phyloP scores from a whole-genome alignment of 2,888 invertebrate species.

The Sclerodermus sp. region DNA sequence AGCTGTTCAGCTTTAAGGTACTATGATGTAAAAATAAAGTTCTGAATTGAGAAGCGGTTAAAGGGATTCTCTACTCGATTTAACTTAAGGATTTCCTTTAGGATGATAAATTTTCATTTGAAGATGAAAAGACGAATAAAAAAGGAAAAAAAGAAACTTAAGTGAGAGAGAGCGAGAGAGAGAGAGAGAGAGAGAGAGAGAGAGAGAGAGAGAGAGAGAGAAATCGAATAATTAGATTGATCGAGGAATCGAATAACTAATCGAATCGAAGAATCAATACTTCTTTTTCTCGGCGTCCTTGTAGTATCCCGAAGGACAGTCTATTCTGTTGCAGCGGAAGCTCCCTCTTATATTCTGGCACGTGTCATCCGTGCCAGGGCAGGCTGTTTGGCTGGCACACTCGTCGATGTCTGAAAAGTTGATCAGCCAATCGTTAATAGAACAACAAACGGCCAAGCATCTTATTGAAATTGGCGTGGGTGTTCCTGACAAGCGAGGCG shows the following conservation, averaged over 20 bases:
- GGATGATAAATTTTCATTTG: neutral
- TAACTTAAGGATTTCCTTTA: neutral
- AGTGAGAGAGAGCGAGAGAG: no score
- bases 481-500: neutral
- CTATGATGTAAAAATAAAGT: no score
- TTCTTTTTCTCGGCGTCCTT: slow-evolving; percentile 78
- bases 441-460: no score
- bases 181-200: no score
- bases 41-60: no score
- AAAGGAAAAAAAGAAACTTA: no score
- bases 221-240: no score
- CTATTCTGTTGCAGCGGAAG: slow-evolving; percentile 82
- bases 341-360: slow-evolving; percentile 91
- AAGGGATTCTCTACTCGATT: neutral
- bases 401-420: slow-evolving; percentile 75
- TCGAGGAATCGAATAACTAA: no score
- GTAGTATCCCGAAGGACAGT: slow-evolving; percentile 83
- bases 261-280: slow-evolving; percentile 57
- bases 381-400: slow-evolving; percentile 64
- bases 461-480: no score
- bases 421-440: no score
- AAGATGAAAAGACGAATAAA: neutral
- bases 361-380: slow-evolving; percentile 68
- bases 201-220: no score
- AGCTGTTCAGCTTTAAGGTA: no score